A percentile compares a stretch with the other conserved stretches of the same genome.
Conservation (phyloP, 2,888 invertebrate species). For the Odontothrips loti region DNA sequence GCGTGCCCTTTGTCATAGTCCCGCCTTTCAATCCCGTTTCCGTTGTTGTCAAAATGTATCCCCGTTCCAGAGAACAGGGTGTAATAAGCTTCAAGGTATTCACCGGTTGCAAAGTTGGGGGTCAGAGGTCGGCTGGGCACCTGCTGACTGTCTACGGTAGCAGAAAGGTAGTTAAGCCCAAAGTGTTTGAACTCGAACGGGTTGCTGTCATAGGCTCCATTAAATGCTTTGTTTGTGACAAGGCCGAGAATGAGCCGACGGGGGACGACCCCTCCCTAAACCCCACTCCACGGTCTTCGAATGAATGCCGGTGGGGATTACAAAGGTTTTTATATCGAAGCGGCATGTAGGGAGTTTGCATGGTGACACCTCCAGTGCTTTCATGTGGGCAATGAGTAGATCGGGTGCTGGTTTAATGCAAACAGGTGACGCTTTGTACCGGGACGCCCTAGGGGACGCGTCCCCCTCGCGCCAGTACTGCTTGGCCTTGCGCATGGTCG, state of each 20-base stretch:
- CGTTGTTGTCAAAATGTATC: too few species aligned
- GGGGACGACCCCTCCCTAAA: conserved; percentile 43
- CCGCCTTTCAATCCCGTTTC: too few species aligned
- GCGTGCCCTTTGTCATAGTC: too few species aligned
- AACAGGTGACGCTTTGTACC: neutral
- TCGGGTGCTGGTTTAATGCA: conserved; percentile 38
- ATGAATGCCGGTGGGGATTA: conserved; percentile 38
- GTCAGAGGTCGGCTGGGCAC: conserved; percentile 38
- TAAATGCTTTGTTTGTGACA: conserved; percentile 39
- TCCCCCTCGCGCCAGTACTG: neutral
- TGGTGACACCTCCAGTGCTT: conserved; percentile 38
- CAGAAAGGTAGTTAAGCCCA: conserved; percentile 35
- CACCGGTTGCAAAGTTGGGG: conserved; percentile 35
- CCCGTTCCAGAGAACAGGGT: too few species aligned
- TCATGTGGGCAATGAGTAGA: conserved; percentile 40
- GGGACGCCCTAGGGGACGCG: neutral
- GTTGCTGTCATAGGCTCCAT: conserved; percentile 35
- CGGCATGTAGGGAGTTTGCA: conserved; percentile 39
- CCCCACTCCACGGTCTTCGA: too few species aligned
- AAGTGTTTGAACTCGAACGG: conserved; percentile 37
- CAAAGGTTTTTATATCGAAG: conserved; percentile 38
- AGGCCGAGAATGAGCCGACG: conserved; percentile 42
- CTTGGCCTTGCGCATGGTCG: neutral
- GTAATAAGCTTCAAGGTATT: conserved; percentile 39
- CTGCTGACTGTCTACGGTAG: conserved; percentile 38